Evolutionary conservation across 35 echinoderm and acorn worm genomes (phyloP).

Genomic region (Apostichopus californicus): DNA sequence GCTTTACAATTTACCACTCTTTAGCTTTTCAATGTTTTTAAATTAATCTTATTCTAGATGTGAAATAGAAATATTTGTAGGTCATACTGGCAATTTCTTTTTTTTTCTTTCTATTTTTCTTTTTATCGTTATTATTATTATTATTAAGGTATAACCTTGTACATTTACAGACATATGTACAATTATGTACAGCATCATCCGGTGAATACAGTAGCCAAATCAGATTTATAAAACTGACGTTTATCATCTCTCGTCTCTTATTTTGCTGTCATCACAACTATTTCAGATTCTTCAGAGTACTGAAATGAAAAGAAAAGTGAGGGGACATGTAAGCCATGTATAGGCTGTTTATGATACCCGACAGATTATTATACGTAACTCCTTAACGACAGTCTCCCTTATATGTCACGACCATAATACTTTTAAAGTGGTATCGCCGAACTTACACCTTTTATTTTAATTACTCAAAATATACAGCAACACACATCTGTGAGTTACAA

Average conservation of each 20-base stretch:
- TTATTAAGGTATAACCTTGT: slow-evolving; percentile 41
- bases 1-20: slow-evolving; percentile 11
- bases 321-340: neutral
- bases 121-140: neutral
- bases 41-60: slow-evolving; percentile 24
- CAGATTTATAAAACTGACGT: slow-evolving; percentile 6
- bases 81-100: slow-evolving; percentile 9
- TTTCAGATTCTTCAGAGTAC: slow-evolving; percentile 37
- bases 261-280: slow-evolving; percentile 15
- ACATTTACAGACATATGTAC: slow-evolving; percentile 48
- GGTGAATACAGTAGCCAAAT: slow-evolving; percentile 19
- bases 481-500: no score
- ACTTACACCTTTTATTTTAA: no score
- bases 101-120: neutral
- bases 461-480: no score
- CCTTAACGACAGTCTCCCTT: no score
- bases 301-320: neutral
- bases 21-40: slow-evolving; percentile 19
- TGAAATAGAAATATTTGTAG: slow-evolving; percentile 50
- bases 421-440: no score
- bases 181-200: slow-evolving; percentile 32
- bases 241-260: neutral
- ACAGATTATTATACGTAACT: no score
- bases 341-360: no score
- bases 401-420: no score